Base-by-base conservation (phyloP, 2,797 vertebrate genomes). In the Microchirus variegatus region DNA sequence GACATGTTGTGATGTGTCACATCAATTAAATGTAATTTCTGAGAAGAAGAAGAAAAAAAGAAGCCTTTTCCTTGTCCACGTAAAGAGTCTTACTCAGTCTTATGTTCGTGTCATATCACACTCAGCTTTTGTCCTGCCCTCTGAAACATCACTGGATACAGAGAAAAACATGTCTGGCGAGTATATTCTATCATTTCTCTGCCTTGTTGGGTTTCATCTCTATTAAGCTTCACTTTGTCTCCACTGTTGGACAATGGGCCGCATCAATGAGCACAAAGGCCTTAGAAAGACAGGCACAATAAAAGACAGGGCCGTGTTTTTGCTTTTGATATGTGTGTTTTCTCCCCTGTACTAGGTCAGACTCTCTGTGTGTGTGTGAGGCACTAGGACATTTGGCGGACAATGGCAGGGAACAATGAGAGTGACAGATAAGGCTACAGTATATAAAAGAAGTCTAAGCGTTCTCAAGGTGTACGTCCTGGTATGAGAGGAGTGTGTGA, bases 141-240 rank as follows among this genome's bases (percentile, higher is more conserved):
- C 42, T 62, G 26, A 58, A 69, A 41, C 65, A 69, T 81, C 43
- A 73, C 1, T 72, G 69, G 62, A 75, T 75, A 78, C 67, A 67
- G 59, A 59, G 22, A 80, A 67, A 70, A 75, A 63, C 61, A 75
- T 55, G 73, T 81, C 78, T 74, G 56, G 47, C 4, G 10, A 69
- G 67, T 65, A 55, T 82, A 63, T 54, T 57, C 67, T 83, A 65
- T 57, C 61, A 66, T 73, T 35, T 74, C 60, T 75, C 44, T 61
- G 59, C 46, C 75, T 74, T 75, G 79, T 85, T 77, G 59, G 78
- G 83, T 87, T 87, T 87, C 87, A 81, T 63, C 43, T 63, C 59
- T 41, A 44, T 52, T 60, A 71, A 68, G 78, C 44, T 48, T 73
- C 36, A 77, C 81, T 82, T 83, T 87, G 61, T 83, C 75, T 76